A percentile compares a stretch with the other conserved stretches of the same genome.
These are phyloP conservation scores for Heterodera filipjevi DNA, from an alignment of 2,888 invertebrate genomes.

Conservation along the genomic window DNA sequence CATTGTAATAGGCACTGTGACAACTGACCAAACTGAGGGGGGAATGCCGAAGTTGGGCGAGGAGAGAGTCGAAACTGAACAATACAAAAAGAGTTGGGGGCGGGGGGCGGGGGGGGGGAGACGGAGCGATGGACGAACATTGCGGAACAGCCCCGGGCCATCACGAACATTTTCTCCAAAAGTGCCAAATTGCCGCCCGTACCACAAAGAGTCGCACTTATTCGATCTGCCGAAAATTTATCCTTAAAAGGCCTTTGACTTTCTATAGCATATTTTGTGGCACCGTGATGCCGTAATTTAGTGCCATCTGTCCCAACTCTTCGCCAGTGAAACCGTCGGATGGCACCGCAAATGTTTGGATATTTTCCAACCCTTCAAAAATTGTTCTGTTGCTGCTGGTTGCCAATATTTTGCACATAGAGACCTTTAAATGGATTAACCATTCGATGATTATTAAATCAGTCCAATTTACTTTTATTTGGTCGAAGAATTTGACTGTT, in stretches of 20 bases:
- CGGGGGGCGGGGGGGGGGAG: neutral
- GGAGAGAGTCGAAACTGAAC: constrained; percentile 27
- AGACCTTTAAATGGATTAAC: neutral
- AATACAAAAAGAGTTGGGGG: neutral
- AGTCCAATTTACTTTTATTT: constrained; percentile 16
- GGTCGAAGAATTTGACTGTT: constrained; percentile 32
- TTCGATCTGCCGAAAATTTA: neutral
- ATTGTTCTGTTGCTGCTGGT: constrained; percentile 28
- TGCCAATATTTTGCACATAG: constrained; percentile 30
- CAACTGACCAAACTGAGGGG: constrained; percentile 28
- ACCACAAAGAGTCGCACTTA: neutral
- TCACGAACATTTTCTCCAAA: constrained; percentile 29
- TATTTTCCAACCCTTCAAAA: constrained; percentile 21
- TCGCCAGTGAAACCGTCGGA: neutral
- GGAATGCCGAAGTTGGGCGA: constrained; percentile 14
- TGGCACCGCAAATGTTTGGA: constrained; percentile 5
- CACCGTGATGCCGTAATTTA: constrained; percentile 12
- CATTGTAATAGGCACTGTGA: constrained; percentile 23
- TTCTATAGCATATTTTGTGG: neutral
- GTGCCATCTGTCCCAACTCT: constrained; percentile 20
- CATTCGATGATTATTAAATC: neutral
- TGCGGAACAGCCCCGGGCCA: constrained; percentile 21
- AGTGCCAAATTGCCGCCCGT: constrained; percentile 33
- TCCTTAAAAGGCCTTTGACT: neutral
- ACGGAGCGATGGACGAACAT: constrained; percentile 5